phyloP scores from a whole-genome alignment of 2,113 vertebrate genomes.

The Xiphias gladius region DNA sequence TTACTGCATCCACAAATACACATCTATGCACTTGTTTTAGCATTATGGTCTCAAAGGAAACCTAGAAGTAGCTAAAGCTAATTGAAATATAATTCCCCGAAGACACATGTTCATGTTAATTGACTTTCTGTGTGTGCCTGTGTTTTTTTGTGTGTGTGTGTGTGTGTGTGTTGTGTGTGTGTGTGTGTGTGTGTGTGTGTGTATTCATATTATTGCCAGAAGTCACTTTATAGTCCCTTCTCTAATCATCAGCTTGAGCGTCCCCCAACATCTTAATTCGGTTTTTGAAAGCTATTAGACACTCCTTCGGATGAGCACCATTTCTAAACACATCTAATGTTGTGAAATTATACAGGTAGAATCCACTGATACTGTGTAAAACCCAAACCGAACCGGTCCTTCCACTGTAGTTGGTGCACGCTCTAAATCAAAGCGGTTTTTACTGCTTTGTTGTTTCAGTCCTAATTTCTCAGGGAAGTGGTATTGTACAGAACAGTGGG shows the following conservation, averaged over 20 bases:
- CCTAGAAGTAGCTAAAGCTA: conserved; percentile 74
- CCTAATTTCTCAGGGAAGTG: conserved; percentile 3
- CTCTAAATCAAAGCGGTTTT: conserved; percentile 26
- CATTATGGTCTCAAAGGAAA: conserved; percentile 65
- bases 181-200: conserved; percentile 52
- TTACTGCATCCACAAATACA: conserved; percentile 69
- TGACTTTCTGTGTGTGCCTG: conserved; percentile 66
- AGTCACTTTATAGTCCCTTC: conserved; percentile 74
- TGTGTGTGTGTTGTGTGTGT: conserved; percentile 53
- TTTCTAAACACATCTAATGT: conserved; percentile 53
- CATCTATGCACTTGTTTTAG: conserved; percentile 68
- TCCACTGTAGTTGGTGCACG: not conserved
- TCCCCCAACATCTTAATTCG: conserved; percentile 70
- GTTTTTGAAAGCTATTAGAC: conserved; percentile 66
- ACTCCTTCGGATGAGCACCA: conserved; percentile 39
- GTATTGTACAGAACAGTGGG: conserved; percentile 32
- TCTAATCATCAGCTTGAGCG: conserved; percentile 75
- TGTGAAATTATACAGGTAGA: conserved; percentile 34
- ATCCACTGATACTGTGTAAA: conserved; percentile 35
- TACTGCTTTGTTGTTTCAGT: conserved; percentile 22
- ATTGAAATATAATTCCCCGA: conserved; percentile 83
- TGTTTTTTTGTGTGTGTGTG: conserved; percentile 44
- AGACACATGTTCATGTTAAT: conserved; percentile 80
- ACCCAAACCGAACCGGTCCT: conserved; percentile 12
- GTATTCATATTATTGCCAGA: conserved; percentile 58